Evolutionary conservation across 2,113 vertebrate species (phyloP).

Genomic region (Pomatorhinus ruficollis): DNA sequence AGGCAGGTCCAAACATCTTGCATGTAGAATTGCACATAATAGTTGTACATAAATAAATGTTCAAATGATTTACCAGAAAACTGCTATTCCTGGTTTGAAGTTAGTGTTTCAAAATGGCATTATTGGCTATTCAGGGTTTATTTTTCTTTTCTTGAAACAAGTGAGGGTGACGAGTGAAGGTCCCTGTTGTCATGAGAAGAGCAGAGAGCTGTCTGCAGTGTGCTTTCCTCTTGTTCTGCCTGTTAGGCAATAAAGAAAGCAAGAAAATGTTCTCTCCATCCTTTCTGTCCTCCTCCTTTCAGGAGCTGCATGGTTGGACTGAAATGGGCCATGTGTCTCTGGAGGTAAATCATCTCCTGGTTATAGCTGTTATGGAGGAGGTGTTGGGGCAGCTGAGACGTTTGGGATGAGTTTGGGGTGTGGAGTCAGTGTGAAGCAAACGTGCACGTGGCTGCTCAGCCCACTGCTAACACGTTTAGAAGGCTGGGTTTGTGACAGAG

Average conservation of each 20-base stretch:
- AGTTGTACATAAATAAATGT: neutral
- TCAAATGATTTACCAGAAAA: neutral
- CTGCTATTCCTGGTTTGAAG: neutral
- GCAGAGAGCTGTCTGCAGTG: neutral
- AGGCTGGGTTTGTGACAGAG: neutral
- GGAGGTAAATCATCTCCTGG: neutral
- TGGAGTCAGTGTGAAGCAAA: neutral
- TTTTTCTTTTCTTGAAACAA: neutral
- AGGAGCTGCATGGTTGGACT: neutral
- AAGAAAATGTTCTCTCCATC: neutral
- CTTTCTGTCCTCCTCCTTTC: neutral
- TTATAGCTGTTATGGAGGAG: neutral
- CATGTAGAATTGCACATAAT: rapidly evolving
- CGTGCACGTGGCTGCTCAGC: neutral
- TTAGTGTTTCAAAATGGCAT: neutral
- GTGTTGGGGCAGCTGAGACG: neutral
- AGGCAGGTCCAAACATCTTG: neutral
- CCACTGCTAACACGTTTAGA: rapidly evolving
- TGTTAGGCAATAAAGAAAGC: neutral
- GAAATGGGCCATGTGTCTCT: neutral
- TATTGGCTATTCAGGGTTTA: neutral
- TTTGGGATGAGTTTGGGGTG: neutral
- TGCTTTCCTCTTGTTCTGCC: neutral
- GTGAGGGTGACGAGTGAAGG: rapidly evolving
- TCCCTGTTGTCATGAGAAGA: neutral